Evolutionary conservation across 2,797 vertebrate species (phyloP).

Genomic region (Myripristis jacobus): DNA sequence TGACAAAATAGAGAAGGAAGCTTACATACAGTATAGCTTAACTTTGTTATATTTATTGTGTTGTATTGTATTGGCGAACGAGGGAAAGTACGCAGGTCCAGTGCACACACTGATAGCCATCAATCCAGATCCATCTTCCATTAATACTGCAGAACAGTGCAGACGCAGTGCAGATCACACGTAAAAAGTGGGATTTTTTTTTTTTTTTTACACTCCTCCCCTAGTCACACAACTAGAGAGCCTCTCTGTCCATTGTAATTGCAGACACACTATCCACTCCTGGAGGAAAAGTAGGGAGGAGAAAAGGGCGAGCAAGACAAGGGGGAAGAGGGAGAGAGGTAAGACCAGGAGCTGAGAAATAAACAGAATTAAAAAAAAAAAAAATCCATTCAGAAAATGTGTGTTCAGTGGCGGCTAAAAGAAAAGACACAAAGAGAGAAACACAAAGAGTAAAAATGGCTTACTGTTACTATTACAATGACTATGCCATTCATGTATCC

Average conservation of each 20-base stretch:
- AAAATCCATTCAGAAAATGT: constrained; percentile 7
- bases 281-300: background rate
- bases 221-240: background rate
- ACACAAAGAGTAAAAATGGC: constrained; percentile 6
- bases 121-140: background rate
- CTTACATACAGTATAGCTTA: background rate
- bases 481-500: constrained; percentile 18
- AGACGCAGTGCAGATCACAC: background rate
- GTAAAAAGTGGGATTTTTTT: background rate
- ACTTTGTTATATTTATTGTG: constrained; percentile 8
- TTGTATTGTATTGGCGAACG: constrained; percentile 5
- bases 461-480: constrained; percentile 10
- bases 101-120: background rate
- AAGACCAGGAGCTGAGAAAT: background rate
- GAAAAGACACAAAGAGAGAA: background rate
- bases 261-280: background rate
- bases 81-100: background rate
- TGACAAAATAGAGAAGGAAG: constrained; percentile 14
- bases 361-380: constrained; percentile 27
- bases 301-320: background rate
- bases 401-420: constrained; percentile 22
- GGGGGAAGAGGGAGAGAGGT: background rate
- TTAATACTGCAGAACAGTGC: background rate
- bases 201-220: background rate
- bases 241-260: background rate